Evolutionary conservation across 2,113 vertebrate species (phyloP).

Genomic region (Festucalex cinctus): DNA sequence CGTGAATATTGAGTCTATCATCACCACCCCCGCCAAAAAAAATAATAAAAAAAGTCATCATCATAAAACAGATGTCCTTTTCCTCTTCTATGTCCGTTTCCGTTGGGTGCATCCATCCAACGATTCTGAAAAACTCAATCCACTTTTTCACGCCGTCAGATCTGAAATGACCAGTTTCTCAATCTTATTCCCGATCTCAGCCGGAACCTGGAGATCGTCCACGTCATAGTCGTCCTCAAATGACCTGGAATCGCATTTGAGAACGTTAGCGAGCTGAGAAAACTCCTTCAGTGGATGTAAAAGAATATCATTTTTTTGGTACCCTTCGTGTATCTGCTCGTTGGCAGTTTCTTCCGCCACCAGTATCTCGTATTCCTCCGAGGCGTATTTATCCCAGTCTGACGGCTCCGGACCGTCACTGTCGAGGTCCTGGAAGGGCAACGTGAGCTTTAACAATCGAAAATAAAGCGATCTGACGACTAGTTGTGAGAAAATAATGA

Average conservation of each 20-base stretch:
- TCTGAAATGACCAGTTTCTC: constrained; percentile 87
- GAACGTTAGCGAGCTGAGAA: neutral
- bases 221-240: constrained; percentile 95
- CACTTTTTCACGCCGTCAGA: constrained; percentile 72
- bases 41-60: constrained; percentile 1
- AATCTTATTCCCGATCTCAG: constrained; percentile 88
- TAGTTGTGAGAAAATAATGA: neutral
- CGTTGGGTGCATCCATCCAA: constrained; percentile 12
- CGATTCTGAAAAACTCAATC: constrained; percentile 39
- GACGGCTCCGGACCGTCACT: constrained; percentile 91
- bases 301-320: constrained; percentile 5
- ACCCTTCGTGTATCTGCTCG: constrained; percentile 92
- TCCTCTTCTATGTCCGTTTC: constrained; percentile 26
- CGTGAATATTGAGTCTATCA: constrained; percentile 15
- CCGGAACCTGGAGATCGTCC: constrained; percentile 82
- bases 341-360: constrained; percentile 95
- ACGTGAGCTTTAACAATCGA: neutral
- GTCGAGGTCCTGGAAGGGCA: constrained; percentile 80
- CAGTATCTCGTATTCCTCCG: constrained; percentile 95
- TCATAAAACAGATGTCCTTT: constrained; percentile 7
- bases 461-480: neutral
- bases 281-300: neutral
- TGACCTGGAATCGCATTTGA: constrained; percentile 72
- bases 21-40: constrained; percentile 2
- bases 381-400: constrained; percentile 96